A percentile compares a stretch with the other conserved stretches of the same genome.
Evolutionary conservation across 2,888 invertebrate species (phyloP).

Genomic region (Ophion costatus): DNA sequence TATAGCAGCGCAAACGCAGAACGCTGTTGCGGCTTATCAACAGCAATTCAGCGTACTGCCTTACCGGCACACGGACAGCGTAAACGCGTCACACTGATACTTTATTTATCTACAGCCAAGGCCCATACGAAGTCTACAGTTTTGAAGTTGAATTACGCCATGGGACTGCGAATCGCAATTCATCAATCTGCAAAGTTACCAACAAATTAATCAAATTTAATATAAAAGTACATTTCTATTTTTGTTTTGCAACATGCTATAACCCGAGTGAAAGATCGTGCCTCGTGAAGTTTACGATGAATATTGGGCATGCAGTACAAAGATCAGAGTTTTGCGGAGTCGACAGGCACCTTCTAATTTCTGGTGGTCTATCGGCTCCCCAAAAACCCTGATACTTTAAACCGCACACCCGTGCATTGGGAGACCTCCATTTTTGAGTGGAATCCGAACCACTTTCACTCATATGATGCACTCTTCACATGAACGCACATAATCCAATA

Average conservation of each 20-base stretch:
- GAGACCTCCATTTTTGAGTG: neutral
- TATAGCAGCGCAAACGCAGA: neutral
- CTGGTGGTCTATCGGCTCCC: neutral
- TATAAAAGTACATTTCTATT: neutral
- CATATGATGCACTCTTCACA: too few relatives aligned
- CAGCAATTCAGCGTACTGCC: neutral
- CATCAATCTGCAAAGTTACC: neutral
- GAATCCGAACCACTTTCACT: too few relatives aligned
- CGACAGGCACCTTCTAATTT: neutral
- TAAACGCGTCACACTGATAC: neutral
- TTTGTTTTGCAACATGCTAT: too few relatives aligned
- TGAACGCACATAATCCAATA: too few relatives aligned
- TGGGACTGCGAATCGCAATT: neutral
- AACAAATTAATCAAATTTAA: too few relatives aligned
- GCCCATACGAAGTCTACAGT: too few relatives aligned
- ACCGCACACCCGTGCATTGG: conserved; percentile 11
- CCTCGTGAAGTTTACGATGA: neutral
- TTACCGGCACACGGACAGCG: neutral
- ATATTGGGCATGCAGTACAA: neutral
- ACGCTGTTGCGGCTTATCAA: neutral
- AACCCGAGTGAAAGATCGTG: neutral
- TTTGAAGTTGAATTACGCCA: neutral
- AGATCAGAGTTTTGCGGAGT: conserved; percentile 1
- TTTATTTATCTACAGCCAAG: too few relatives aligned
- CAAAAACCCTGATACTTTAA: conserved; percentile 11